Percentiles rank a stretch among this genome's conserved stretches.
phyloP scores from a whole-genome alignment of 2,888 invertebrate species.

The Diloba caeruleocephala region DNA sequence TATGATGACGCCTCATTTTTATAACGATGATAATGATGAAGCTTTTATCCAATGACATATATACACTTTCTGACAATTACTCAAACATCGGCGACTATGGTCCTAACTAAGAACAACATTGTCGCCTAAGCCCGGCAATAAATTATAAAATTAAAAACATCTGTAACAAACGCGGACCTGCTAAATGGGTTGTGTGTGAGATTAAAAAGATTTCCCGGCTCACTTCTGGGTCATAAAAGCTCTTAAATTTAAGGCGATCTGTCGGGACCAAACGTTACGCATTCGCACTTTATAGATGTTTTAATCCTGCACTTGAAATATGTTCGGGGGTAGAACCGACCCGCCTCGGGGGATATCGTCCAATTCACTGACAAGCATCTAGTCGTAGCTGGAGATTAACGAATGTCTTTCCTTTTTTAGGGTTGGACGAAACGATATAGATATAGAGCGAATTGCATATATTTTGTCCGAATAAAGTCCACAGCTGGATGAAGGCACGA shows the following conservation, averaged over 20 bases:
- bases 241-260: conserved; percentile 82
- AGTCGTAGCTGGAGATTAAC: conserved; percentile 71
- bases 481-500: too few relatives aligned
- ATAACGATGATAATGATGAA: too few relatives aligned
- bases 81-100: conserved; percentile 10
- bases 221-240: conserved; percentile 53
- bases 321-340: conserved; percentile 64
- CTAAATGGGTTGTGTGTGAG: conserved; percentile 71
- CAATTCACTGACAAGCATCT: conserved; percentile 76
- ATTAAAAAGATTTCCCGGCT: conserved; percentile 72
- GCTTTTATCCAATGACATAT: background rate
- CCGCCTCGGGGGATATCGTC: conserved; percentile 61
- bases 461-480: too few relatives aligned
- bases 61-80: conserved; percentile 1
- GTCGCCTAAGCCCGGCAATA: conserved; percentile 39
- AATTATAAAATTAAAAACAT: conserved; percentile 57
- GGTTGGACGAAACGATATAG: conserved; percentile 54
- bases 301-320: conserved; percentile 88
- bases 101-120: conserved; percentile 7
- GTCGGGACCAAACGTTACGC: conserved; percentile 81
- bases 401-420: conserved; percentile 68
- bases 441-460: conserved; percentile 60
- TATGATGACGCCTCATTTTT: too few relatives aligned
- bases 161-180: conserved; percentile 60
- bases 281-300: conserved; percentile 84